phyloP scores from a whole-genome alignment of 2,113 vertebrate species.

The Ciconia boyciana region DNA sequence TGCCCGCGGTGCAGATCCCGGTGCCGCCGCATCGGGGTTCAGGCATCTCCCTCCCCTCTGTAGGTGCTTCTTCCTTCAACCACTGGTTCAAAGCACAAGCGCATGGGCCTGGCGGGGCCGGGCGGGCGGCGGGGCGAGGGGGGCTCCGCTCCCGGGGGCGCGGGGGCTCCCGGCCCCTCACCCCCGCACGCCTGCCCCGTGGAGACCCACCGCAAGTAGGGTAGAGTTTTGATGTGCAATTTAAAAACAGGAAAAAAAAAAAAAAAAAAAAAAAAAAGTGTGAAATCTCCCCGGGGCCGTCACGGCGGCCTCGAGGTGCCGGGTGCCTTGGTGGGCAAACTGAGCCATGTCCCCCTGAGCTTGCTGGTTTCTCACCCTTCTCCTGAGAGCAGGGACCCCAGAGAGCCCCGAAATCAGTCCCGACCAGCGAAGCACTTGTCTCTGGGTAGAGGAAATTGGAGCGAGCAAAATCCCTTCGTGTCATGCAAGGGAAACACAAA shows the following conservation, averaged over 20 bases:
- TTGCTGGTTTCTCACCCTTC: neutral
- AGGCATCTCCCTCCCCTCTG: neutral
- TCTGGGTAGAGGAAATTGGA: neutral
- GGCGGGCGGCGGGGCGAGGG: neutral
- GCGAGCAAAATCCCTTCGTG: neutral
- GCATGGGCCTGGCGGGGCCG: too few species aligned
- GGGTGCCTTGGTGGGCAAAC: neutral
- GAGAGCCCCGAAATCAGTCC: neutral
- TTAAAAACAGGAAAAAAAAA: neutral
- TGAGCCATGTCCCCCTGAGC: neutral
- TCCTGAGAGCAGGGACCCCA: neutral
- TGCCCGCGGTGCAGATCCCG: too few species aligned
- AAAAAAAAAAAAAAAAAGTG: too few species aligned
- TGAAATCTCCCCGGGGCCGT: neutral
- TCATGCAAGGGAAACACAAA: neutral
- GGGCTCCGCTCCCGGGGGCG: neutral
- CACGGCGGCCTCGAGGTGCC: neutral
- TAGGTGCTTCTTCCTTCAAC: neutral
- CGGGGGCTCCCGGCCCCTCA: neutral
- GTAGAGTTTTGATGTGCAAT: neutral
- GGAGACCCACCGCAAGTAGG: neutral
- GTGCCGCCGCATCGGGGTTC: neutral
- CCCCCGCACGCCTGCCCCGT: neutral
- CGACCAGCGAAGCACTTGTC: neutral
- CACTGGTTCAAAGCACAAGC: constrained; percentile 22